A percentile compares a stretch with the other conserved stretches of the same genome.
Evolutionary conservation across 1,140 invertebrate genomes (phyloP).

Genomic region (Diploscapter pachys): DNA sequence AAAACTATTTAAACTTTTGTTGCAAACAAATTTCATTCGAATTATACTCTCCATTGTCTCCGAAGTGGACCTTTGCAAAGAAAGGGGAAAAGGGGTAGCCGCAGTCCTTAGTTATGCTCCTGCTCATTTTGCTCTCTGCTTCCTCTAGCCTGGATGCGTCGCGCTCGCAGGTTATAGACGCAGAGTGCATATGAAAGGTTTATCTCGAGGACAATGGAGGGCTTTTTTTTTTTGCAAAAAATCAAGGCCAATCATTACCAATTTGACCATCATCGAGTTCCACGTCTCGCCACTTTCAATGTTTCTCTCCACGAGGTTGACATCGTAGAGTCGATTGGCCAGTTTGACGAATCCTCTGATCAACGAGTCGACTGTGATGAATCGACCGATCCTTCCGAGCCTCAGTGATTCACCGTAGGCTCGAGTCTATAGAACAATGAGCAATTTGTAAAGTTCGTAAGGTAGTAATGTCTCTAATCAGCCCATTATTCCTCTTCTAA

Average conservation of each 20-base stretch:
- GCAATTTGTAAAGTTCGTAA: too few relatives aligned
- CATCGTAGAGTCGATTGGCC: slow-evolving; percentile 37
- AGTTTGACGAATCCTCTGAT: slow-evolving; percentile 33
- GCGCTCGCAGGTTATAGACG: too few relatives aligned
- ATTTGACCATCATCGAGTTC: slow-evolving; percentile 48
- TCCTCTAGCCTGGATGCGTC: too few relatives aligned
- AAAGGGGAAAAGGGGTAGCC: too few relatives aligned
- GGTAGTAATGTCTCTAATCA: too few relatives aligned
- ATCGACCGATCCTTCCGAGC: slow-evolving; percentile 12
- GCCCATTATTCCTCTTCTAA: too few relatives aligned
- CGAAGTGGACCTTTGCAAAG: too few relatives aligned
- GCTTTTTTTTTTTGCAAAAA: not conserved
- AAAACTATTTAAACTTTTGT: not conserved
- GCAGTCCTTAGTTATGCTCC: too few relatives aligned
- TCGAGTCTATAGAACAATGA: not conserved
- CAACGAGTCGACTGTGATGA: slow-evolving; percentile 25
- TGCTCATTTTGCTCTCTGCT: too few relatives aligned
- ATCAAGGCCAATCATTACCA: slow-evolving; percentile 36
- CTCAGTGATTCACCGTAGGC: slow-evolving; percentile 10
- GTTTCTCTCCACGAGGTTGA: slow-evolving; percentile 40
- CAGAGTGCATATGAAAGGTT: too few relatives aligned
- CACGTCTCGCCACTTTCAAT: slow-evolving; percentile 47
- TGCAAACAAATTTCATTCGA: not conserved
- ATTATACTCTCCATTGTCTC: too few relatives aligned
- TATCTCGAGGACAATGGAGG: too few relatives aligned